Conservation (phyloP, 2,797 vertebrate genomes). For the Eupleurogrammus muticus region DNA sequence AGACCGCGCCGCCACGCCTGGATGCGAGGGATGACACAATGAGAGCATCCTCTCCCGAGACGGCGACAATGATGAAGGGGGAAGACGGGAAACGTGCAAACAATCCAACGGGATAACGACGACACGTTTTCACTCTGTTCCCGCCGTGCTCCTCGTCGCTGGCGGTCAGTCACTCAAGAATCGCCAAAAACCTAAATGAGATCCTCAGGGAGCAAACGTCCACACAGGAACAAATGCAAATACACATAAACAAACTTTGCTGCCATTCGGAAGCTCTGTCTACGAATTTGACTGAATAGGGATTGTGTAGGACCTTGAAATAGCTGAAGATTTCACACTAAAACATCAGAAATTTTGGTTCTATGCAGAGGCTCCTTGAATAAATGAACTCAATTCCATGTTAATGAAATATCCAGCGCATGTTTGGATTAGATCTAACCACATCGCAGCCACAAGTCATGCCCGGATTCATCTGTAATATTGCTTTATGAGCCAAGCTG, state of each 20-base stretch:
- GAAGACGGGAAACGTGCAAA: constrained; percentile 8
- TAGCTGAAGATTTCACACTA: neutral
- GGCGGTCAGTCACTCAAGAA: constrained; percentile 20
- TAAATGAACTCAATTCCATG: constrained; percentile 38
- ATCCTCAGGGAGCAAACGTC: constrained; percentile 29
- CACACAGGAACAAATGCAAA: constrained; percentile 2
- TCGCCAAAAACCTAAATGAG: constrained; percentile 43
- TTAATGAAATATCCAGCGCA: constrained; percentile 41
- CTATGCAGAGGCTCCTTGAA: constrained; percentile 24
- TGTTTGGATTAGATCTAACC: constrained; percentile 50
- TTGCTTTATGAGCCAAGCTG: constrained; percentile 29
- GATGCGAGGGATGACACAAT: constrained; percentile 55
- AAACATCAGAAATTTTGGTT: constrained; percentile 5
- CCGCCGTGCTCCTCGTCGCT: constrained; percentile 16
- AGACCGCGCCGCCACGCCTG: constrained; percentile 30
- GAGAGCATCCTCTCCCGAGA: constrained; percentile 38
- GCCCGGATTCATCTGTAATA: constrained; percentile 37
- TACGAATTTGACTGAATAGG: constrained; percentile 8
- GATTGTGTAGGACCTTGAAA: neutral
- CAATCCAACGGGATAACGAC: constrained; percentile 11
- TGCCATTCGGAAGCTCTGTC: constrained; percentile 10
- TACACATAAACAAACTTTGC: constrained; percentile 11
- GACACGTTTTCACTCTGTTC: neutral
- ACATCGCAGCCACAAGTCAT: constrained; percentile 32
- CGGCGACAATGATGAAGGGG: constrained; percentile 11